Evolutionary conservation across 2,113 vertebrate genomes (phyloP), one percentile per base, ranked within the genome.

Genomic region (Elephantulus edwardii): DNA sequence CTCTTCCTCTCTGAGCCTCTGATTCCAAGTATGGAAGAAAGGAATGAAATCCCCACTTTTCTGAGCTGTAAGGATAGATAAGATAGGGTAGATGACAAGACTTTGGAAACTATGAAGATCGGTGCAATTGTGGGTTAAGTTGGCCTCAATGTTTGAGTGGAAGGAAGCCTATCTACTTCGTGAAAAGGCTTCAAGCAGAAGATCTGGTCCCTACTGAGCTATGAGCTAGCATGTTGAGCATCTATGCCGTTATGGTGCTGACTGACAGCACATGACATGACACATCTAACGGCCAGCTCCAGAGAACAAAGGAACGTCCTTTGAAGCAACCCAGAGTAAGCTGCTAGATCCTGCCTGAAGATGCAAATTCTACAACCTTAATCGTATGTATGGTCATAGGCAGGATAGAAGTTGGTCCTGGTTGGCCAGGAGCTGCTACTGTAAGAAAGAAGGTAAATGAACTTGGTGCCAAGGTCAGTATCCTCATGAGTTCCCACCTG

Each of bases 391-490:
- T 83, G 52, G 71, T 81, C 66, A 88, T 26, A 75, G 70, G 68
- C 72, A 88, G 64, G 68, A 87, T 1, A 71, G 72, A 88, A 91
- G 81, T 48, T n/a, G 56, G 58, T 30, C 40, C 77, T 78, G 68
- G 52, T 33, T 44, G 42, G 71, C 44, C 26, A 46, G 42, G 42
- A 38, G 71, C 42, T 30, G 12, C 71, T 75, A n/a, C 70, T 77
- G 93, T n/a, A 92, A 81, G 58, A 88, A 90, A 68, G 24, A 92
- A 79, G 40, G 33, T 76, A 40, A 24, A 1, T 87, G 46, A 83
- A 50, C 48, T 82, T 56, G 35, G 86, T 85, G 30, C 13, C 54
- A 66, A 40, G 56, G 22, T 81, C 82, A 82, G 26, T 33, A 48
- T 70, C 62, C 58, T 46, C 60, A 62, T 75, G 81, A 77, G 75